Conservation (phyloP, 2,797 vertebrate species). For the Sebastes oblongus region DNA sequence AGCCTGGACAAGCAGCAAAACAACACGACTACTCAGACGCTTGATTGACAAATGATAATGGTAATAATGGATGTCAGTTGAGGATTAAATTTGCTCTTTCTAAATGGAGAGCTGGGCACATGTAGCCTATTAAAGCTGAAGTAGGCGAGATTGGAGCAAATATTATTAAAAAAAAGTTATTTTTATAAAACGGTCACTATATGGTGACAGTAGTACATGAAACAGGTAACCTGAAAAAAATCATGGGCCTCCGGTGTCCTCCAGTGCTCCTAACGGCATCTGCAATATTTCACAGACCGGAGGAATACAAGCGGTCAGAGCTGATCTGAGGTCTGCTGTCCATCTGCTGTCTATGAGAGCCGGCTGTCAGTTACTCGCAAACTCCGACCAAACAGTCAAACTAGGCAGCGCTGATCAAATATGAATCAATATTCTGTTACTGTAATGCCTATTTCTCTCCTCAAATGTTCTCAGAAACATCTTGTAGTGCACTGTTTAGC, state of each 20-base stretch:
- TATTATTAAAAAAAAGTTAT: too few species aligned
- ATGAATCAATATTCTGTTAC: too few species aligned
- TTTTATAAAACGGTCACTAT: fast-evolving
- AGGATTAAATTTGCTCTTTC: constrained; percentile 43
- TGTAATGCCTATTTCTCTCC: too few species aligned
- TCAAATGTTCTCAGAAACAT: too few species aligned
- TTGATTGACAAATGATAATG: not conserved
- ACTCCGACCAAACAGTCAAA: too few species aligned
- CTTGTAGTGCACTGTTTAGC: too few species aligned
- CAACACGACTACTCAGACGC: not conserved
- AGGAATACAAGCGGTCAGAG: fast-evolving
- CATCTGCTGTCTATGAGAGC: too few species aligned
- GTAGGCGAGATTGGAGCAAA: too few species aligned
- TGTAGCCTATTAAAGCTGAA: not conserved
- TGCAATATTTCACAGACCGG: too few species aligned
- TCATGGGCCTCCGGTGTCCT: fast-evolving
- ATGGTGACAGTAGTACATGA: fast-evolving
- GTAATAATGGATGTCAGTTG: constrained; percentile 16
- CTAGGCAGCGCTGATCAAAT: too few species aligned
- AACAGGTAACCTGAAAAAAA: too few species aligned
- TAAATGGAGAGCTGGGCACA: constrained; percentile 39
- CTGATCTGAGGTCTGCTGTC: too few species aligned
- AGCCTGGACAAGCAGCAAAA: not conserved
- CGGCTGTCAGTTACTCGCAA: fast-evolving
- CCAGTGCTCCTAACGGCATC: fast-evolving